phyloP scores from a whole-genome alignment of 1,140 invertebrate species.

The Armadillidium nasatum region DNA sequence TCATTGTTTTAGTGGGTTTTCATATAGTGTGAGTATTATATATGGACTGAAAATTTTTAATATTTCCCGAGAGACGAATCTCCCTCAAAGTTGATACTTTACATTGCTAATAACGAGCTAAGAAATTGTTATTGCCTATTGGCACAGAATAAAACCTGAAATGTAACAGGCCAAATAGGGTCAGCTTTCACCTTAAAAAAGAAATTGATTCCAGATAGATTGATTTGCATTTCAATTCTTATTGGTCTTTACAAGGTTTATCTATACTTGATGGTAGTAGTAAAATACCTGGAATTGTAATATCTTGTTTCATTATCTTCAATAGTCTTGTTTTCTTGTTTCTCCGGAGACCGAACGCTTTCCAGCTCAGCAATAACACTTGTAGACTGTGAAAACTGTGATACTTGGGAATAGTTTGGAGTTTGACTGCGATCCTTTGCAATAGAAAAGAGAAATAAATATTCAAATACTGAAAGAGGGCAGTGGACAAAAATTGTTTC shows the following conservation, averaged over 20 bases:
- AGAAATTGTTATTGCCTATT: not conserved
- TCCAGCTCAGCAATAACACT: constrained; percentile 39
- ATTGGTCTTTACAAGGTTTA: not conserved
- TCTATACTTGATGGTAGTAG: not conserved
- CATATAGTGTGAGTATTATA: too few relatives aligned
- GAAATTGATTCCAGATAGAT: not conserved
- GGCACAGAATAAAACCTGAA: not conserved
- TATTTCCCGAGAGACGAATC: too few relatives aligned
- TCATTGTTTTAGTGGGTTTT: too few relatives aligned
- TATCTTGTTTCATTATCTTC: constrained; percentile 28
- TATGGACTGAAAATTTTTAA: too few relatives aligned
- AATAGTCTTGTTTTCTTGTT: constrained; percentile 26
- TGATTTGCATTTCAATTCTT: not conserved
- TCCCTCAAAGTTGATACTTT: too few relatives aligned
- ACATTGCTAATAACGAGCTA: too few relatives aligned
- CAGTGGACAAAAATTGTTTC: not conserved
- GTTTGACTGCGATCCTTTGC: constrained; percentile 26
- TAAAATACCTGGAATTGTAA: constrained; percentile 30
- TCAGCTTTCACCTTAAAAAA: not conserved
- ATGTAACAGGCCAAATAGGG: not conserved
- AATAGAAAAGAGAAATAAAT: not conserved
- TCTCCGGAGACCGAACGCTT: constrained; percentile 40
- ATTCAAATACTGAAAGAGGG: too few relatives aligned
- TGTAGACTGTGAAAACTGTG: constrained; percentile 41
- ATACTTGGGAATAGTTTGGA: constrained; percentile 27